Evolutionary conservation across 2,113 vertebrate genomes (phyloP).

Genomic region (Stigmatopora nigra): DNA sequence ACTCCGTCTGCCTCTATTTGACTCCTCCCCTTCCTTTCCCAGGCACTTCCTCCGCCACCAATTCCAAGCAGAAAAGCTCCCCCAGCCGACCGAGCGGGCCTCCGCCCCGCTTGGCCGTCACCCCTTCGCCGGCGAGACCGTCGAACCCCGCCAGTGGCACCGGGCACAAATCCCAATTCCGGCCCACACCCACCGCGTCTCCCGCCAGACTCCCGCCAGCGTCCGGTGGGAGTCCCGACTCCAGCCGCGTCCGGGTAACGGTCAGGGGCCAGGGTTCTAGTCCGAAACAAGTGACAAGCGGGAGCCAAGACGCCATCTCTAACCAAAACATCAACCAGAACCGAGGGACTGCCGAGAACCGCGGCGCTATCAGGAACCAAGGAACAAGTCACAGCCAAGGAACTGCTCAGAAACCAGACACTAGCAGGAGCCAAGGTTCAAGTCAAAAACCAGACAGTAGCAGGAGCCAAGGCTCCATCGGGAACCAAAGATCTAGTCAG

Average conservation of each 20-base stretch:
- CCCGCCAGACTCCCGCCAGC: slow-evolving; percentile 14
- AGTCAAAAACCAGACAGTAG: no score
- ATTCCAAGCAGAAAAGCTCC: slow-evolving; percentile 14
- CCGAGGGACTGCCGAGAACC: no score
- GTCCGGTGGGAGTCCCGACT: background rate
- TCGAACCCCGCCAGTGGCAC: slow-evolving; percentile 1
- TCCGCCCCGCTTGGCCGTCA: background rate
- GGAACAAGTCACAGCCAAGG: background rate
- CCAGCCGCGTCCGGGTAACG: background rate
- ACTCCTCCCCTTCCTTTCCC: background rate
- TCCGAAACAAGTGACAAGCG: background rate
- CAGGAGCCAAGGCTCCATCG: background rate
- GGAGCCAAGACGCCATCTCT: slow-evolving; percentile 21
- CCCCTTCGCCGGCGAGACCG: slow-evolving; percentile 1
- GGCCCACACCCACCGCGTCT: background rate
- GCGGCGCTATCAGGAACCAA: background rate
- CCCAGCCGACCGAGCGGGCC: slow-evolving; percentile 4
- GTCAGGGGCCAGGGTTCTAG: background rate
- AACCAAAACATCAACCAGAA: background rate
- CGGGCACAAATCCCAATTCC: slow-evolving; percentile 10
- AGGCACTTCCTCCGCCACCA: slow-evolving; percentile 26
- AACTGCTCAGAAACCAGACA: background rate
- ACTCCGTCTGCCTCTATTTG: background rate
- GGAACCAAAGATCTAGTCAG: background rate
- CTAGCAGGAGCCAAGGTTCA: no score